phyloP scores from a whole-genome alignment of 2,888 invertebrate species.

The Machimus rusticus region DNA sequence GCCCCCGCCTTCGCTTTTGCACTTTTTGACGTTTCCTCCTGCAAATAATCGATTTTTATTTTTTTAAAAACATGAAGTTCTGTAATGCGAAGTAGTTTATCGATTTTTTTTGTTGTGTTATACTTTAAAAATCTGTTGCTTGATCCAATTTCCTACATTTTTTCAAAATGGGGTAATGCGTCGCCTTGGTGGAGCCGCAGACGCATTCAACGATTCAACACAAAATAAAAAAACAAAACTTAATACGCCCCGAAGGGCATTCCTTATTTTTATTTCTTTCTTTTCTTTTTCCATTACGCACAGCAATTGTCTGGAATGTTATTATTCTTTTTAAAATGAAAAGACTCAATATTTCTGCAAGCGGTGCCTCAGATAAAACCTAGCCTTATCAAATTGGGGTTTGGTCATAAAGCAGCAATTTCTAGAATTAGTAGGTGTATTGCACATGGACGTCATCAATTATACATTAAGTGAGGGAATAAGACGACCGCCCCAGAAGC shows the following conservation, averaged over 20 bases:
- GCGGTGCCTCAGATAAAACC: background rate
- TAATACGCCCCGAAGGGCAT: background rate
- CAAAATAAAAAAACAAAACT: background rate
- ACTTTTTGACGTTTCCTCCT: background rate
- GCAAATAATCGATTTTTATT: background rate
- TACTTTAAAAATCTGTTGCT: background rate
- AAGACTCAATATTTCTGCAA: background rate
- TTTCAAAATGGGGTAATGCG: background rate
- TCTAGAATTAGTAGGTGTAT: background rate
- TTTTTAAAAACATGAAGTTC: background rate
- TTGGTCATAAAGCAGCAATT: background rate
- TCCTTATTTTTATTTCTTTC: background rate
- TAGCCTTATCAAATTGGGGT: background rate
- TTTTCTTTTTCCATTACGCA: background rate
- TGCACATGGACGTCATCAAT: background rate
- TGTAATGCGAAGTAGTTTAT: background rate
- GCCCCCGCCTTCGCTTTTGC: background rate
- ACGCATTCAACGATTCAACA: background rate
- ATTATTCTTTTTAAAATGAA: background rate
- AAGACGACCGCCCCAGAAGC: background rate
- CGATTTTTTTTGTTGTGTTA: slow-evolving; percentile 19
- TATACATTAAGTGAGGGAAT: background rate
- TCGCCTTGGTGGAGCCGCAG: background rate
- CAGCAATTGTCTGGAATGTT: background rate
- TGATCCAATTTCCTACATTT: background rate